Conservation (phyloP, 2,113 vertebrate species). For the Condylura cristata region DNA sequence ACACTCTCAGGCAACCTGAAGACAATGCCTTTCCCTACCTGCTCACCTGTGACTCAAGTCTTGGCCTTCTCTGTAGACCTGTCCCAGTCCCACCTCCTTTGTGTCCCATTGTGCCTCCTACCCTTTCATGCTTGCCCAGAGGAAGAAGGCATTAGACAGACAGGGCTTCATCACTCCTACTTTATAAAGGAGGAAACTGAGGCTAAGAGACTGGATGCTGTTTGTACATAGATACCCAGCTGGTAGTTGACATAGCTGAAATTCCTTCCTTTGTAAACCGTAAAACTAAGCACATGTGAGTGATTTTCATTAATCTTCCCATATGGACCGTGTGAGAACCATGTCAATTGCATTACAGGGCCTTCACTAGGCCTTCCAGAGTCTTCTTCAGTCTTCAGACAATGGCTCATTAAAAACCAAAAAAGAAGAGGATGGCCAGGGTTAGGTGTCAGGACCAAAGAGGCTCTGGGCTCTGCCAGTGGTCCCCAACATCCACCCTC, state of each 20-base stretch:
- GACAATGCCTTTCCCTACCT: neutral
- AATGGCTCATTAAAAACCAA: neutral
- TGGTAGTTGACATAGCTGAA: neutral
- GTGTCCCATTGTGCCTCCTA: neutral
- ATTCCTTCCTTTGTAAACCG: neutral
- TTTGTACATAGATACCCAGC: neutral
- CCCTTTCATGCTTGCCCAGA: neutral
- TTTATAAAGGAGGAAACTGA: conserved; percentile 51
- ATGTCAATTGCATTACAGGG: neutral
- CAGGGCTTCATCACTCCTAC: neutral
- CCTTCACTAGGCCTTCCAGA: neutral
- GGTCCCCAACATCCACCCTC: neutral
- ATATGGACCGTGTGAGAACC: neutral
- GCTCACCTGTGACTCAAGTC: neutral
- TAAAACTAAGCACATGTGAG: conserved; percentile 5
- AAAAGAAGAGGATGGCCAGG: neutral
- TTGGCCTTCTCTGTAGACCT: neutral
- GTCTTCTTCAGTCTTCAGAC: conserved; percentile 32
- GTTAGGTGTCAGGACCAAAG: conserved; percentile 10
- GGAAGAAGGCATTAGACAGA: neutral
- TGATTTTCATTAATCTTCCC: conserved; percentile 26
- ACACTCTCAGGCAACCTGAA: neutral
- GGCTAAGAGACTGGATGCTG: neutral
- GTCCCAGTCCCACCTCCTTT: neutral
- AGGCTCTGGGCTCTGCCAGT: neutral